A percentile compares a stretch with the other conserved stretches of the same genome.
These are phyloP conservation scores for Sebastes iracundus DNA, from an alignment of 2,797 vertebrate species.

Conservation along the genomic window DNA sequence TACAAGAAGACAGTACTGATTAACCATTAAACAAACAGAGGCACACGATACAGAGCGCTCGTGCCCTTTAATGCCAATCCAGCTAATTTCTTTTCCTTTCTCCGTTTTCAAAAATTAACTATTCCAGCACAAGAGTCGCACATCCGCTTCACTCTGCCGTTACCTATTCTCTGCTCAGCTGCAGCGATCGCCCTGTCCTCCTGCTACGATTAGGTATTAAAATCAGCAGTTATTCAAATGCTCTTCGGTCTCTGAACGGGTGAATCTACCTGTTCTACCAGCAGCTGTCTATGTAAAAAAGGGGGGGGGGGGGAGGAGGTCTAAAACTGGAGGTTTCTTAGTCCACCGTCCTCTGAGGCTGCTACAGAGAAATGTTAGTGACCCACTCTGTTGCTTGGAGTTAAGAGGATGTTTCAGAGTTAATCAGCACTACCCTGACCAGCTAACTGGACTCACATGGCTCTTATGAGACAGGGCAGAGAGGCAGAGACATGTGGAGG, in stretches of 20 bases:
- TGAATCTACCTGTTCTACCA: neutral
- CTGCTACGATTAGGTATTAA: neutral
- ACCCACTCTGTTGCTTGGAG: slow-evolving; percentile 26
- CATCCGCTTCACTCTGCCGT: neutral
- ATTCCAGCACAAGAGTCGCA: slow-evolving; percentile 2
- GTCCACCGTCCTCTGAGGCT: slow-evolving; percentile 15
- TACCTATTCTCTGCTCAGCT: neutral
- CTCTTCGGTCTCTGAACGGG: neutral
- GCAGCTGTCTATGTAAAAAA: neutral
- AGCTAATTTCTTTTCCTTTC: slow-evolving; percentile 2
- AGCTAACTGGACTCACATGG: slow-evolving; percentile 84
- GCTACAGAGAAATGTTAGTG: slow-evolving; percentile 11
- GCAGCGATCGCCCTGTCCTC: neutral
- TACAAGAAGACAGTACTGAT: slow-evolving; percentile 78
- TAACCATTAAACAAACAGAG: slow-evolving; percentile 84
- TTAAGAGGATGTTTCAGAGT: slow-evolving; percentile 70
- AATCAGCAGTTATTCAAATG: slow-evolving; percentile 17
- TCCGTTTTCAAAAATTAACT: slow-evolving; percentile 40
- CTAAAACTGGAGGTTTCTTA: neutral
- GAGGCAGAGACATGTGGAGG: slow-evolving; percentile 32
- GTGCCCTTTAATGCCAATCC: slow-evolving; percentile 30
- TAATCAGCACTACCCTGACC: slow-evolving; percentile 74
- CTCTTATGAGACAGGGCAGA: slow-evolving; percentile 45
- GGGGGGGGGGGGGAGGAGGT: no score
- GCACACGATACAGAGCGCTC: slow-evolving; percentile 5